Evolutionary conservation across 2,113 vertebrate genomes (phyloP).

Genomic region (Arvicanthis niloticus): DNA sequence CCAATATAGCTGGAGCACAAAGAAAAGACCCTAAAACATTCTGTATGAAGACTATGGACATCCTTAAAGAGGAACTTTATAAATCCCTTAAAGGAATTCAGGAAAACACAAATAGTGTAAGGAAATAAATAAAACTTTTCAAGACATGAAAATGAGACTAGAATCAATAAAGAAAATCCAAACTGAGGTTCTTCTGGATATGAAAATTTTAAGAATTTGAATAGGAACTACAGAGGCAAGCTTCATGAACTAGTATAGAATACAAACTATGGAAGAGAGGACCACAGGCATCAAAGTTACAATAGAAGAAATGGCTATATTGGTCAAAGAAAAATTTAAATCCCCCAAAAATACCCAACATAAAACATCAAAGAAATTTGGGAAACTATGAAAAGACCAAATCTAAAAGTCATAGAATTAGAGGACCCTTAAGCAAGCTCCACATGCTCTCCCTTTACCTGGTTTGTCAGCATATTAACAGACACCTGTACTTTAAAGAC

Average conservation of each 20-base stretch:
- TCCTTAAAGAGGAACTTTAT: not conserved
- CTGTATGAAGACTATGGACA: not conserved
- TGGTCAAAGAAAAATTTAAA: not conserved
- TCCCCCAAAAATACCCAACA: not conserved
- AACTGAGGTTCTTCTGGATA: not conserved
- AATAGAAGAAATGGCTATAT: not conserved
- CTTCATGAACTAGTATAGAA: not conserved
- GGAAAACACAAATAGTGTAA: too few relatives aligned
- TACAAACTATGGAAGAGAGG: not conserved
- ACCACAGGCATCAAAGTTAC: not conserved
- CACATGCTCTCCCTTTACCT: too few relatives aligned
- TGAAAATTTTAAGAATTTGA: not conserved
- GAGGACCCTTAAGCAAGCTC: not conserved
- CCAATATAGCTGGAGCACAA: not conserved
- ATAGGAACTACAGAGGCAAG: not conserved
- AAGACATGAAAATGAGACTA: not conserved
- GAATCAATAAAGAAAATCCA: not conserved
- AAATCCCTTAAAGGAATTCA: not conserved
- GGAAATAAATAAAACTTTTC: not conserved
- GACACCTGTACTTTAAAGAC: too few relatives aligned
- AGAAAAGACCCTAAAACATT: not conserved
- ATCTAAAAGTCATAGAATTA: not conserved
- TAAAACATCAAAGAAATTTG: not conserved
- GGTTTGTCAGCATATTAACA: not conserved
- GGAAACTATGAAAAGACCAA: not conserved